Evolutionary conservation across 53 echinoderm and acorn worm genomes (phyloP), one percentile per base, ranked within the genome.

Genomic region (Henricia sp.): DNA sequence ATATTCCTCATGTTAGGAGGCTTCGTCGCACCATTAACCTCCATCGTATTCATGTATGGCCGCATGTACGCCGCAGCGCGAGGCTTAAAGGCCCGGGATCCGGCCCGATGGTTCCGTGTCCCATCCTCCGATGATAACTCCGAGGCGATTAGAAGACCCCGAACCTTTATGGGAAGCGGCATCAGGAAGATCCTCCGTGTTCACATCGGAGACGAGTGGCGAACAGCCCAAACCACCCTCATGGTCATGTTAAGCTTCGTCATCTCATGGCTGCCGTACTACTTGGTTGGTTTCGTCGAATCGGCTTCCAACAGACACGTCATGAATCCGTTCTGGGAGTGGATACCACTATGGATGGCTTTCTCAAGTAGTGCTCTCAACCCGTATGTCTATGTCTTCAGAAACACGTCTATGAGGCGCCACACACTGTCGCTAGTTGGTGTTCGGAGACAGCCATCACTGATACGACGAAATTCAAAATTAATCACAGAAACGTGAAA

Each of bases 341-440:
- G 92, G 66, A 37, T 92, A 2, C 87, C 95, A 0, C 74, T 88
- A 36, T 95, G 92, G 92, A 75, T 95, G 73, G 92, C 92, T 21
- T 67, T 95, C 14, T 87, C 85, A 24, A 95, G 92, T 63, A 85
- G 92, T 53, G 88, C 95, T 2, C 71, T 92, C 36, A 95, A 95
- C 51, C 95, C 95, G 26, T 95, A 95, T 37, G 95, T 95, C 24
- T 95, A 95, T 33, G 95, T 95, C n/a, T 88, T 95, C 27, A 87
- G 95, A 50, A 95, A 90, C 52, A 84, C 92, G 38, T 84, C 74
- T 29, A 95, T 95, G 95, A 73, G 95, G 3, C 82, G 85, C 51
- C 95, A 95, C 27, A 90, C 90, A 0, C 53, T 67, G 30, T 72
- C 83, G 11, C 63, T 88, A 25, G 40, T 91, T 29, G 76, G 86